Evolutionary conservation across 1,140 invertebrate genomes (phyloP).

Genomic region (Agraylea sexmaculata): DNA sequence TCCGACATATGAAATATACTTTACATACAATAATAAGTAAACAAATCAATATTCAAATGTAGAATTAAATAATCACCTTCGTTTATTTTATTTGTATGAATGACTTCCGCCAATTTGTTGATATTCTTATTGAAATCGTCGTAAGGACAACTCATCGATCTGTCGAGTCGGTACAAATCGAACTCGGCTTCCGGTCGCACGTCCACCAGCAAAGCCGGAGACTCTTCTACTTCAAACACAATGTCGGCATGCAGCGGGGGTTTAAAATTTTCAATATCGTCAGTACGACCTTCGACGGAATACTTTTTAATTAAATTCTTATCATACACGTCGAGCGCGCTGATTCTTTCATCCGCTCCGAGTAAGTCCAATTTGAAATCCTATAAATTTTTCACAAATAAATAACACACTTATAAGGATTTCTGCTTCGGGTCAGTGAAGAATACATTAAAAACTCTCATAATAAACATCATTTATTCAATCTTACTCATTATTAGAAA

Average conservation of each 20-base stretch:
- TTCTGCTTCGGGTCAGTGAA: no score
- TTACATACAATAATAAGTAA: conserved; percentile 6
- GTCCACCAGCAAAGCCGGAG: conserved; percentile 14
- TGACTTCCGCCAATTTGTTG: conserved; percentile 7
- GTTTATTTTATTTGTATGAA: conserved; percentile 11
- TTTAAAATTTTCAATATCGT: background rate
- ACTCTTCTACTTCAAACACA: no score
- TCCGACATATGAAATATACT: conserved; percentile 19
- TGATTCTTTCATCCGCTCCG: conserved; percentile 12
- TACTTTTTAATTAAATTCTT: conserved; percentile 7
- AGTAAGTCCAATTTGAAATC: conserved; percentile 15
- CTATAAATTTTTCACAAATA: conserved; percentile 9
- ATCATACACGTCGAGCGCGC: no score
- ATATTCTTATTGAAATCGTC: conserved; percentile 7
- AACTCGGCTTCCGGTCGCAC: conserved; percentile 17
- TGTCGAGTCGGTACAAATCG: conserved; percentile 17
- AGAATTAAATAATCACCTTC: conserved; percentile 10
- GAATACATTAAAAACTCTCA: background rate
- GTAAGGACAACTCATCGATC: conserved; percentile 12
- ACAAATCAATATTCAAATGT: background rate
- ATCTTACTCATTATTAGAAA: background rate
- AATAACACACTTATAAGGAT: background rate
- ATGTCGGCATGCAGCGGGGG: background rate
- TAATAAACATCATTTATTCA: conserved; percentile 2
- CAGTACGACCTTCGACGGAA: conserved; percentile 1